A percentile compares a stretch with the other conserved stretches of the same genome.
These are phyloP conservation scores for Melipona beecheii DNA, from an alignment of 2,888 invertebrate genomes.

Conservation along the genomic window DNA sequence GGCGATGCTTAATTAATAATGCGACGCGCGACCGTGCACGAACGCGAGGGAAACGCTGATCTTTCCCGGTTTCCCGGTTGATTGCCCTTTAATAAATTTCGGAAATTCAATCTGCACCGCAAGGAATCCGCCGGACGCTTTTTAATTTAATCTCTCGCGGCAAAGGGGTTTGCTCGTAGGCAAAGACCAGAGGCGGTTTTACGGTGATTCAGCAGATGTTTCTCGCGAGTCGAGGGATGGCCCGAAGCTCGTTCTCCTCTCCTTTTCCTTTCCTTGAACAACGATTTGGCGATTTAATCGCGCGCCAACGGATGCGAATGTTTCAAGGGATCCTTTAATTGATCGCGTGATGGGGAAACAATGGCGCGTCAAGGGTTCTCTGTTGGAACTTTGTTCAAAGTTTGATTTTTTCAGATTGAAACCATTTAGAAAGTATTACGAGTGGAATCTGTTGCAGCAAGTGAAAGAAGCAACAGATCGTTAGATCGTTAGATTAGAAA, in stretches of 20 bases:
- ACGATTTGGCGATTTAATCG: too few species aligned
- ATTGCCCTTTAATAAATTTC: constrained; percentile 49
- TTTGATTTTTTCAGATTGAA: too few species aligned
- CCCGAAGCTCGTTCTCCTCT: background rate
- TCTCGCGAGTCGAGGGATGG: constrained; percentile 26
- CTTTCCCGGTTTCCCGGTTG: constrained; percentile 10
- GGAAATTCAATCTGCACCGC: constrained; percentile 29
- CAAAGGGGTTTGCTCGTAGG: background rate
- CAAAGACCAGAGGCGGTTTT: background rate
- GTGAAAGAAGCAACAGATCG: too few species aligned
- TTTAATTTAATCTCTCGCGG: constrained; percentile 49
- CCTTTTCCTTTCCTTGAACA: background rate
- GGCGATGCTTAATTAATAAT: constrained; percentile 34
- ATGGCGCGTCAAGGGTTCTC: too few species aligned
- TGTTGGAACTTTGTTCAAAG: too few species aligned
- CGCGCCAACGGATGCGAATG: too few species aligned
- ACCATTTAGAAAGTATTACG: too few species aligned
- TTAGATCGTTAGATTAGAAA: too few species aligned
- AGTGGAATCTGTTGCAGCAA: too few species aligned
- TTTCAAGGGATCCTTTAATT: too few species aligned
- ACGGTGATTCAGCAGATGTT: constrained; percentile 49
- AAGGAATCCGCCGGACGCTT: constrained; percentile 24
- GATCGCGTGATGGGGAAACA: too few species aligned
- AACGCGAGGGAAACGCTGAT: constrained; percentile 18
- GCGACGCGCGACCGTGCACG: constrained; percentile 2